These are phyloP conservation scores for Naso thynnoides DNA, from an alignment of 2,797 vertebrate species.

Conservation along the genomic window DNA sequence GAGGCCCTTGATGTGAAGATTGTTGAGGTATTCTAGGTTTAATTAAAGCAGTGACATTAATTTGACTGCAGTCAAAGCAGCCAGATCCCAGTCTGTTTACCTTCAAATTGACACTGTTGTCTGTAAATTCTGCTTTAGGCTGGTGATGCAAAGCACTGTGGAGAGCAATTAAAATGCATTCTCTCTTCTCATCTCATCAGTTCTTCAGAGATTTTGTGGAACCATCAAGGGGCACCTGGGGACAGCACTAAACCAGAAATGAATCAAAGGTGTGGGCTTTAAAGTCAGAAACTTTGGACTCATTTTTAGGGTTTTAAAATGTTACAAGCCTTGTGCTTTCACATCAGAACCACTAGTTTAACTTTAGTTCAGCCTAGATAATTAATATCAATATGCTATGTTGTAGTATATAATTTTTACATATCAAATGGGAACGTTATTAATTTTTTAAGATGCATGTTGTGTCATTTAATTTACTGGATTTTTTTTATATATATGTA, in stretches of 20 bases:
- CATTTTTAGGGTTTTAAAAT: constrained; percentile 1
- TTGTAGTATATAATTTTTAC: neutral
- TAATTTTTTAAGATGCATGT: no score
- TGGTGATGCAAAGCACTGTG: constrained; percentile 34
- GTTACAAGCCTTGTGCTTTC: neutral
- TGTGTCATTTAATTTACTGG: no score
- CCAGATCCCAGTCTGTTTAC: constrained; percentile 44
- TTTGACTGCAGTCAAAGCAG: constrained; percentile 29
- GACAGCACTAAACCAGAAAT: constrained; percentile 13
- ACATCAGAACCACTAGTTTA: neutral
- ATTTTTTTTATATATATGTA: no score
- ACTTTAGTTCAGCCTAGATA: neutral
- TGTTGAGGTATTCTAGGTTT: constrained; percentile 27
- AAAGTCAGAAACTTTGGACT: constrained; percentile 25
- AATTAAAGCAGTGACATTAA: constrained; percentile 42
- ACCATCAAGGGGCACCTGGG: constrained; percentile 19
- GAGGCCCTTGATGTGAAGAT: constrained; percentile 11
- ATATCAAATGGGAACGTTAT: neutral
- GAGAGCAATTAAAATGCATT: constrained; percentile 45
- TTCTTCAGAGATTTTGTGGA: constrained; percentile 20
- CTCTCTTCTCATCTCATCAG: constrained; percentile 20
- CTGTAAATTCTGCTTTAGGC: constrained; percentile 37
- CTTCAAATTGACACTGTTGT: constrained; percentile 33
- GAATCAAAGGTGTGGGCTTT: constrained; percentile 6
- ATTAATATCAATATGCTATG: neutral